A percentile compares a stretch with the other conserved stretches of the same genome.
These are phyloP conservation scores for Lasioglossum figueresi DNA, from an alignment of 2,888 invertebrate genomes.

Conservation along the genomic window DNA sequence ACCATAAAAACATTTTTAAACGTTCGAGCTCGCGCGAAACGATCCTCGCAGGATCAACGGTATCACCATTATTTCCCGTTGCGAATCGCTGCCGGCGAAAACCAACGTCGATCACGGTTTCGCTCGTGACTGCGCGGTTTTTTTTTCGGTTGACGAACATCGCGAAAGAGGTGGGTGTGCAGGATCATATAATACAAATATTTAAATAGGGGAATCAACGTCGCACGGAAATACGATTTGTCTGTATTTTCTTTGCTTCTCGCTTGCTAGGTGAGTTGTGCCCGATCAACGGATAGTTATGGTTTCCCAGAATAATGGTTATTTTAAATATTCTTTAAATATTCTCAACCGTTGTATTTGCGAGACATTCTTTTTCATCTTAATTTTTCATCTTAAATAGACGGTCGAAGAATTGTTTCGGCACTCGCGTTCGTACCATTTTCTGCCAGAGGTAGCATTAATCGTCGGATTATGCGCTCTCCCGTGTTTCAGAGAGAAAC, in stretches of 20 bases:
- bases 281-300: constrained; percentile 11
- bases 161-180: background rate
- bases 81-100: constrained; percentile 1
- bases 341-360: background rate
- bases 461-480: constrained; percentile 1
- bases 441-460: constrained; percentile 11
- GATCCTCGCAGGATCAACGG: background rate
- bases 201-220: constrained; percentile 38
- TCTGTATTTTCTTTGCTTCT: background rate
- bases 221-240: constrained; percentile 27
- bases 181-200: constrained; percentile 32
- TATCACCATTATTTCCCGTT: constrained; percentile 12
- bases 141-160: constrained; percentile 18
- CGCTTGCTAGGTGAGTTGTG: background rate
- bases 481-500: background rate
- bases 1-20: background rate
- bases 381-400: background rate
- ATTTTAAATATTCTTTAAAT: background rate
- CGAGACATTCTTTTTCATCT: background rate
- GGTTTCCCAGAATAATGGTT: background rate
- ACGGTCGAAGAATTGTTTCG: background rate
- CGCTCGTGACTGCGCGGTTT: background rate
- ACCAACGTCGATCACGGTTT: background rate
- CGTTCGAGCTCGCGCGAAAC: background rate
- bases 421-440: background rate